Evolutionary conservation across 2,797 vertebrate species (phyloP).

Genomic region (Peromyscus nudipes): DNA sequence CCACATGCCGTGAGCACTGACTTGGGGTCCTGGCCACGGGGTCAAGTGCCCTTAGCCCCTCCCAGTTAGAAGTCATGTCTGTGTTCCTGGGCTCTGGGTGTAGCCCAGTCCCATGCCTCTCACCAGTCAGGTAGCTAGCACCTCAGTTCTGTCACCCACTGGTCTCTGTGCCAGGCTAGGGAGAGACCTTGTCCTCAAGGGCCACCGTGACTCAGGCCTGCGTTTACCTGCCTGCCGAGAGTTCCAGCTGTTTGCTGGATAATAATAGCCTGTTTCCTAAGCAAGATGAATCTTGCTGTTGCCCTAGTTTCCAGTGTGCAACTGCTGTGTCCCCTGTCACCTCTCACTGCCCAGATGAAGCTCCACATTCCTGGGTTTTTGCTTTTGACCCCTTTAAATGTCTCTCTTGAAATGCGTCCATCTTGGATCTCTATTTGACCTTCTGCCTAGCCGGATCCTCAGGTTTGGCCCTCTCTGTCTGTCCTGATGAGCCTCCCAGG

Average conservation of each 20-base stretch:
- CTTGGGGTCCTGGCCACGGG: background rate
- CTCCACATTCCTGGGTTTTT: constrained; percentile 51
- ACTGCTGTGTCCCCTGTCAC: constrained; percentile 43
- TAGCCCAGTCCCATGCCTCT: background rate
- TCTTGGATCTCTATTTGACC: constrained; percentile 43
- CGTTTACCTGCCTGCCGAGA: background rate
- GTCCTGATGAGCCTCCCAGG: background rate
- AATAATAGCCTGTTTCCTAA: constrained; percentile 76
- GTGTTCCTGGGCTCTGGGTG: background rate
- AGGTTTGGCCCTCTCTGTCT: fast-evolving
- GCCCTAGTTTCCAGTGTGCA: constrained; percentile 54
- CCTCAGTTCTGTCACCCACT: background rate
- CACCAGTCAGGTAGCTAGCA: background rate
- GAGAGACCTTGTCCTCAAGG: constrained; percentile 11
- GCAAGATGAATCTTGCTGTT: constrained; percentile 72
- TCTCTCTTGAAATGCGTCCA: constrained; percentile 43
- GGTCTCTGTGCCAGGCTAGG: background rate
- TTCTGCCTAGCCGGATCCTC: constrained; percentile 51
- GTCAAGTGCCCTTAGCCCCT: background rate
- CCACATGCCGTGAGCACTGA: fast-evolving
- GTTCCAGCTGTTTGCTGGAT: constrained; percentile 64
- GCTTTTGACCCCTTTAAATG: constrained; percentile 59
- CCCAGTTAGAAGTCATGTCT: background rate
- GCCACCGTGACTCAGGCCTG: fast-evolving
- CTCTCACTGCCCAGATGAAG: constrained; percentile 62